A percentile compares a stretch with the other conserved stretches of the same genome.
These are phyloP conservation scores for Ligdia adustata DNA, from an alignment of 2,888 invertebrate genomes.

Conservation along the genomic window DNA sequence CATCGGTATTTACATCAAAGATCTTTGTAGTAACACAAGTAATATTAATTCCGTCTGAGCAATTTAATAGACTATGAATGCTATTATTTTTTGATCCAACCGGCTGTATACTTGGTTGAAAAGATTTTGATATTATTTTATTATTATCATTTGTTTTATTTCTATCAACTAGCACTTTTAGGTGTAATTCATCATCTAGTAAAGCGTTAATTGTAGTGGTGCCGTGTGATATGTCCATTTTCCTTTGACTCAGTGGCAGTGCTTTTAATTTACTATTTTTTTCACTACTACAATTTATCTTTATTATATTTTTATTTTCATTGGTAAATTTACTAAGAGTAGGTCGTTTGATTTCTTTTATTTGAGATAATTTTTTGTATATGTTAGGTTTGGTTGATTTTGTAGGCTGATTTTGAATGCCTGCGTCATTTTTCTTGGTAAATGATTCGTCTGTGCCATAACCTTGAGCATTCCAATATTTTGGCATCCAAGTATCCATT, in stretches of 20 bases:
- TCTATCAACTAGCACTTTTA: neutral
- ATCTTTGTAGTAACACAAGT: no score
- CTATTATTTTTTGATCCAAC: no score
- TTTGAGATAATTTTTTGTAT: slow-evolving; percentile 7
- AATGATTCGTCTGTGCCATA: slow-evolving; percentile 27
- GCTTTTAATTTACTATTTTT: slow-evolving; percentile 3
- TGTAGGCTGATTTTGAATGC: slow-evolving; percentile 2
- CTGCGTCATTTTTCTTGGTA: slow-evolving; percentile 16
- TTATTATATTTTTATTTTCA: slow-evolving; percentile 3
- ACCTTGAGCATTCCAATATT: slow-evolving; percentile 53
- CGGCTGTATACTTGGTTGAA: neutral
- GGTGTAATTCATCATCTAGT: neutral
- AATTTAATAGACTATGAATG: no score
- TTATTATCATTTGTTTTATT: neutral
- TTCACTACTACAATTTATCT: neutral
- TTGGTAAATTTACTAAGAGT: slow-evolving; percentile 3
- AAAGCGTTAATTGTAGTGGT: neutral
- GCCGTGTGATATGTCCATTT: neutral
- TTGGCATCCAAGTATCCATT: slow-evolving; percentile 59
- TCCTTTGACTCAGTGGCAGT: slow-evolving; percentile 1
- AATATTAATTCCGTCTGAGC: no score
- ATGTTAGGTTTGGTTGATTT: slow-evolving; percentile 12
- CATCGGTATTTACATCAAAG: no score
- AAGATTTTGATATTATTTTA: neutral
- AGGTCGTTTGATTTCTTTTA: slow-evolving; percentile 6